Percentiles rank a stretch among this genome's conserved stretches.
These are phyloP conservation scores for Synergus umbraculus DNA, from an alignment of 2,888 invertebrate genomes.

Conservation along the genomic window DNA sequence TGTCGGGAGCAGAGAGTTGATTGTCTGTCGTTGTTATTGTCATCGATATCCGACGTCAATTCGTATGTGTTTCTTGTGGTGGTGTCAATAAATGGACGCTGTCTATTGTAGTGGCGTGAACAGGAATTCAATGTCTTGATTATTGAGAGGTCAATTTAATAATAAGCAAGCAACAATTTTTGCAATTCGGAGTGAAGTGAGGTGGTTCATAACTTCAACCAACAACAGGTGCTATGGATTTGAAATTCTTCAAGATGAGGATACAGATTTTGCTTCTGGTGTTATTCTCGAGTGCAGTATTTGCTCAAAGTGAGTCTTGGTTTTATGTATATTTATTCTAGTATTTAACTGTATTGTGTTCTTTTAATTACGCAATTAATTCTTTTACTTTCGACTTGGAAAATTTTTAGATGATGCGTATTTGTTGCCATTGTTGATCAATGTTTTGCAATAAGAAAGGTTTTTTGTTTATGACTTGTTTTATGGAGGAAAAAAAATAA, in stretches of 20 bases:
- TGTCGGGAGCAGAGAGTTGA: neutral
- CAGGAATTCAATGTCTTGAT: neutral
- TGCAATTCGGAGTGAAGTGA: neutral
- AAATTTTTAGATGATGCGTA: too few species aligned
- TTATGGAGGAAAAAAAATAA: too few species aligned
- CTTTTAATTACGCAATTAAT: neutral
- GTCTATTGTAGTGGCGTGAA: neutral
- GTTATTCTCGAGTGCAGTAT: neutral
- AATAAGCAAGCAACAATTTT: neutral
- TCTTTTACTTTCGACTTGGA: too few species aligned
- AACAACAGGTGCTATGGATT: conserved; percentile 27
- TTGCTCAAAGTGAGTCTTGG: conserved; percentile 21
- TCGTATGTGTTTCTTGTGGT: conserved; percentile 34
- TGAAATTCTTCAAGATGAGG: conserved; percentile 15
- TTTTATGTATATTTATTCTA: neutral
- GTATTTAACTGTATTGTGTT: neutral
- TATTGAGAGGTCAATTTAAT: neutral
- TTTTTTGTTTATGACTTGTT: too few species aligned
- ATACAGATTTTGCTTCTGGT: conserved; percentile 12
- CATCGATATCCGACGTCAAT: neutral
- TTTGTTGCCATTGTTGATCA: too few species aligned
- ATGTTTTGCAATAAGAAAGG: too few species aligned
- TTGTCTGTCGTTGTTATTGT: neutral
- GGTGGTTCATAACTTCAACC: neutral
- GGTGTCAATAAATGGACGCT: conserved; percentile 16